phyloP scores from a whole-genome alignment of 1,140 invertebrate species.

The Ephestia elutella region DNA sequence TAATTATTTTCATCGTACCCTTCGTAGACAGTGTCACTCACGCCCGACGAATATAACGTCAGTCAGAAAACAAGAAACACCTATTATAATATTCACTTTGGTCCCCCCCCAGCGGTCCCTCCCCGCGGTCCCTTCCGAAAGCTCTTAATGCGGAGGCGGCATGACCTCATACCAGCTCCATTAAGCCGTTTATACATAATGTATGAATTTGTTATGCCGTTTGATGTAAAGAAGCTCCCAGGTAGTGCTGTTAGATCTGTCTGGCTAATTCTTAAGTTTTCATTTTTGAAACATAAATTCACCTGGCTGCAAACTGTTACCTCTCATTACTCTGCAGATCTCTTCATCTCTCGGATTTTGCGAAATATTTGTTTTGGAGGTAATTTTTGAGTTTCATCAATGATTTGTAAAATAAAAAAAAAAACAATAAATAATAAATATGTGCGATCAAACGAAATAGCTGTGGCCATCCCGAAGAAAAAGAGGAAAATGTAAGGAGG shows the following conservation, averaged over 20 bases:
- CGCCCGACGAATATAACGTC: slow-evolving; percentile 13
- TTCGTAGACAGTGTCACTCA: not conserved
- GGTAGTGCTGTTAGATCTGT: slow-evolving; percentile 46
- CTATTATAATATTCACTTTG: slow-evolving; percentile 73
- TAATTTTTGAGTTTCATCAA: too few relatives aligned
- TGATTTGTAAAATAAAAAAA: too few relatives aligned
- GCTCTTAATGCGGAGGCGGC: slow-evolving; percentile 70
- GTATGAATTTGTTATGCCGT: slow-evolving; percentile 74
- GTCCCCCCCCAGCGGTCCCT: slow-evolving; percentile 23
- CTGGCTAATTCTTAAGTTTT: slow-evolving; percentile 1
- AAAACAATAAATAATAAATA: too few relatives aligned
- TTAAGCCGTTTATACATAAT: slow-evolving; percentile 73
- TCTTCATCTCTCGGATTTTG: too few relatives aligned
- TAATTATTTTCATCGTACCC: not conserved
- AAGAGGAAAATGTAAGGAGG: too few relatives aligned
- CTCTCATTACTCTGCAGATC: too few relatives aligned
- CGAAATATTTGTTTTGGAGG: too few relatives aligned
- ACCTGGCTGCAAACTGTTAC: not conserved
- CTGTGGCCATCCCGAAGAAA: too few relatives aligned
- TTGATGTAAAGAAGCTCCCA: slow-evolving; percentile 73
- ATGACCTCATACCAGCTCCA: slow-evolving; percentile 70
- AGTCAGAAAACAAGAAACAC: slow-evolving; percentile 58
- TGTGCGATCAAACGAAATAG: too few relatives aligned
- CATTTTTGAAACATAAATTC: not conserved
- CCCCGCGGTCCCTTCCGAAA: slow-evolving; percentile 49